Base-by-base conservation (phyloP, 2,113 vertebrate genomes). In the Clupea harengus region DNA sequence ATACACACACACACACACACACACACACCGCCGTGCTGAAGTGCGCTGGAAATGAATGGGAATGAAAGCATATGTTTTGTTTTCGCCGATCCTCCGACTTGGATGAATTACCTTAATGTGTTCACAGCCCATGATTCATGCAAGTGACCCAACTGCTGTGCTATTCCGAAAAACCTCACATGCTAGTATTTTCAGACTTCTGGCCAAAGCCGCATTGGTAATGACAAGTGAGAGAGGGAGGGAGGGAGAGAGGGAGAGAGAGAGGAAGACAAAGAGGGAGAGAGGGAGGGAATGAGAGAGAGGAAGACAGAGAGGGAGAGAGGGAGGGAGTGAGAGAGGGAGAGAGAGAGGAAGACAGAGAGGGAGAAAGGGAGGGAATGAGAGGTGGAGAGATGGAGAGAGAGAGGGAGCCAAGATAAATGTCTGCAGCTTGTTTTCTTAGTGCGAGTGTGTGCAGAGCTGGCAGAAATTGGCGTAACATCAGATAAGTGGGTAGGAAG, bases 141-240 rank as follows among this genome's bases (percentile, higher is more conserved):
- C 50, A 83, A 86, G 91, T 92, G 90, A 94, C 93, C 90, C 87
- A 91, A 92, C 89, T 85, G 81, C 84, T 90, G 64, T 89, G 91
- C 90, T 92, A 92, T 93, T 93, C 91, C 57, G 85, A 88, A 92
- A 94, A 93, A 84, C 81, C 54, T 91, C 92, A 92, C 92, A 91
- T 84, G 88, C 67, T 10, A 90, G 88, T 88, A 82, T 90, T 92
- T 89, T 91, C 90, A 90, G 80, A 72, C 85, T 83, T 45, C 45
- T 49, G 87, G 88, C 90, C 90, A 91, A 92, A 90, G 91, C 89
- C 91, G 90, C 88, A 90, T 72, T 86, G 84, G 89, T 92, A 92
- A 86, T 75, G 84, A 89, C 89, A 82, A 87, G 60, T 32, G 81
- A 78, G 57, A 81, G 83, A 84, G 52, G 17, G 52, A 57, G 7